Evolutionary conservation across 1,140 invertebrate species (phyloP).

Genomic region (Sminthurinus signatus): DNA sequence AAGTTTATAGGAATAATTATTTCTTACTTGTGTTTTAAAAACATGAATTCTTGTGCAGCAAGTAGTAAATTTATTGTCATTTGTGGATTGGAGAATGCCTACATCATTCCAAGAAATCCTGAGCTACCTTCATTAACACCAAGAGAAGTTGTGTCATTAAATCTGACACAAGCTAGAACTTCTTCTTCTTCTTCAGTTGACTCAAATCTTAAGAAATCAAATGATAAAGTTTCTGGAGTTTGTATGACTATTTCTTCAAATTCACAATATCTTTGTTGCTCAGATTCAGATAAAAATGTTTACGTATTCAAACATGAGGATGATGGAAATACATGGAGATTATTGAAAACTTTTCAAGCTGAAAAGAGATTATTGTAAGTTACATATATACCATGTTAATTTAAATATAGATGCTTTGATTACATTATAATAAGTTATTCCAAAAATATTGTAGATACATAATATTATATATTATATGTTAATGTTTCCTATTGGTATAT

Average conservation of each 20-base stretch:
- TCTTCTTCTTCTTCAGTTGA: no score
- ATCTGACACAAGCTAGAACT: background rate
- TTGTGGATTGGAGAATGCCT: background rate
- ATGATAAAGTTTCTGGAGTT: slow-evolving; percentile 4
- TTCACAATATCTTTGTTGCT: background rate
- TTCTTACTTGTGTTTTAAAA: no score
- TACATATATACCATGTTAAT: no score
- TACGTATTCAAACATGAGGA: background rate
- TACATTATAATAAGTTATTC: no score
- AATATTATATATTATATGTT: no score
- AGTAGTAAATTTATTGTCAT: background rate
- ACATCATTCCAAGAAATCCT: background rate
- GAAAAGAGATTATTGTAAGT: slow-evolving; percentile 13
- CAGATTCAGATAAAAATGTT: slow-evolving; percentile 24
- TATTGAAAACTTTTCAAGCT: background rate
- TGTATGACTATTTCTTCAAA: background rate
- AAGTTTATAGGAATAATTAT: no score
- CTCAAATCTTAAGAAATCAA: no score
- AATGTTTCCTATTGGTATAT: no score
- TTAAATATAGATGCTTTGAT: no score
- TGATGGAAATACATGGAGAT: background rate
- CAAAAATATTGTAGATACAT: no score
- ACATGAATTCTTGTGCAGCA: background rate
- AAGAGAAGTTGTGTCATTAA: background rate
- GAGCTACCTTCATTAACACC: no score